Conservation (phyloP, 2,888 invertebrate species). For the Orgyia antiqua region DNA sequence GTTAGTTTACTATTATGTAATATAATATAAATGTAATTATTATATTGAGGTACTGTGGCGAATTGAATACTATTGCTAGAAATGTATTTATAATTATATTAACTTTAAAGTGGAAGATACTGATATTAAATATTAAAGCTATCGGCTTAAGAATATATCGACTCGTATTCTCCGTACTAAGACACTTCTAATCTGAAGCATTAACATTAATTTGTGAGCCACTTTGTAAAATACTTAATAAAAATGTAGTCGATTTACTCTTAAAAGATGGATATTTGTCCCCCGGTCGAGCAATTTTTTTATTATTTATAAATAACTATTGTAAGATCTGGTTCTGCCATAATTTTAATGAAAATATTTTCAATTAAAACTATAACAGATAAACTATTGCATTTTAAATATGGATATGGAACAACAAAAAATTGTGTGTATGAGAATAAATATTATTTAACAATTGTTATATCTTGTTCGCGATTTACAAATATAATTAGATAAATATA, state of each 20-base stretch:
- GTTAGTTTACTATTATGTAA: slow-evolving; percentile 36
- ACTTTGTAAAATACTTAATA: slow-evolving; percentile 24
- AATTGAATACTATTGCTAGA: slow-evolving; percentile 70
- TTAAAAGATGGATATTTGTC: slow-evolving; percentile 33
- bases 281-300: slow-evolving; percentile 58
- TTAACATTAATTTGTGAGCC: slow-evolving; percentile 23
- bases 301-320: slow-evolving; percentile 68
- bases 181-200: slow-evolving; percentile 13
- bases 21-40: slow-evolving; percentile 40
- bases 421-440: slow-evolving; percentile 63
- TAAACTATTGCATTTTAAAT: slow-evolving; percentile 75
- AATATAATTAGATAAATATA: slow-evolving; percentile 53
- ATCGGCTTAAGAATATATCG: slow-evolving; percentile 65
- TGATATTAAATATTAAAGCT: slow-evolving; percentile 74
- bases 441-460: slow-evolving; percentile 72
- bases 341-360: slow-evolving; percentile 18
- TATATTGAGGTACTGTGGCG: slow-evolving; percentile 72
- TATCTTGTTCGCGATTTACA: slow-evolving; percentile 66
- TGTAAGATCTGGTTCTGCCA: slow-evolving; percentile 53
- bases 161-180: slow-evolving; percentile 27
- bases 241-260: slow-evolving; percentile 52
- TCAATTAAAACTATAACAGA: slow-evolving; percentile 29
- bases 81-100: slow-evolving; percentile 46
- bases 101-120: slow-evolving; percentile 69
- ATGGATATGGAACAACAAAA: slow-evolving; percentile 73